A percentile compares a stretch with the other conserved stretches of the same genome.
Evolutionary conservation across 2,113 vertebrate genomes (phyloP).

Genomic region (Rhabdornis inornatus): DNA sequence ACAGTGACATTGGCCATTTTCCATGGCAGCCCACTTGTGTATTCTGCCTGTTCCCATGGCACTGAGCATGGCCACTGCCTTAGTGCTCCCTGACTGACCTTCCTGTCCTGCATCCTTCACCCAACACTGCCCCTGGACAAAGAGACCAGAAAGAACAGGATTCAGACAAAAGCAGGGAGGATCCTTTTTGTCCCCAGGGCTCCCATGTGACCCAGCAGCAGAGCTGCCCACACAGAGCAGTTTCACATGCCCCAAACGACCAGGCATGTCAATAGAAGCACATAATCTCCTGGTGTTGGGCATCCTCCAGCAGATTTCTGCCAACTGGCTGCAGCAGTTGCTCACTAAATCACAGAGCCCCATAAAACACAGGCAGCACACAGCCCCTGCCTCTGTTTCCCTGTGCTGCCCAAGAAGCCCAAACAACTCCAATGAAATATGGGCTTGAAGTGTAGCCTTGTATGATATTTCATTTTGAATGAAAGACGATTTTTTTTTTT

Average conservation of each 20-base stretch:
- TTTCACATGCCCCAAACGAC: background rate
- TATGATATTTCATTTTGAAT: background rate
- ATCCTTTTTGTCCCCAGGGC: background rate
- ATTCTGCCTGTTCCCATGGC: background rate
- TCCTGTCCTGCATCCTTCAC: background rate
- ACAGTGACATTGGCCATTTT: background rate
- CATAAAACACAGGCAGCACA: background rate
- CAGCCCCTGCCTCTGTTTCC: background rate
- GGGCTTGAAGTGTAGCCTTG: background rate
- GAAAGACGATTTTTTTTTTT: background rate
- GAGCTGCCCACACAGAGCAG: fast-evolving
- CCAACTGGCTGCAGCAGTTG: background rate
- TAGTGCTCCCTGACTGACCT: background rate
- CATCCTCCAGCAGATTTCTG: background rate
- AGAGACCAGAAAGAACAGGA: background rate
- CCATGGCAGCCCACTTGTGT: fast-evolving
- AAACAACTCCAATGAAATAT: background rate
- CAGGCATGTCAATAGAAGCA: background rate
- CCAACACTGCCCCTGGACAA: fast-evolving
- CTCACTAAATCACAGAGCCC: background rate
- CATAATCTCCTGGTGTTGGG: background rate
- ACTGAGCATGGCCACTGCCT: background rate
- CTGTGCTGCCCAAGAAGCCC: background rate
- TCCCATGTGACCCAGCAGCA: background rate
- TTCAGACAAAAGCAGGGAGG: background rate